Conservation (phyloP, 2,113 vertebrate genomes). For the Albula glossodonta region DNA sequence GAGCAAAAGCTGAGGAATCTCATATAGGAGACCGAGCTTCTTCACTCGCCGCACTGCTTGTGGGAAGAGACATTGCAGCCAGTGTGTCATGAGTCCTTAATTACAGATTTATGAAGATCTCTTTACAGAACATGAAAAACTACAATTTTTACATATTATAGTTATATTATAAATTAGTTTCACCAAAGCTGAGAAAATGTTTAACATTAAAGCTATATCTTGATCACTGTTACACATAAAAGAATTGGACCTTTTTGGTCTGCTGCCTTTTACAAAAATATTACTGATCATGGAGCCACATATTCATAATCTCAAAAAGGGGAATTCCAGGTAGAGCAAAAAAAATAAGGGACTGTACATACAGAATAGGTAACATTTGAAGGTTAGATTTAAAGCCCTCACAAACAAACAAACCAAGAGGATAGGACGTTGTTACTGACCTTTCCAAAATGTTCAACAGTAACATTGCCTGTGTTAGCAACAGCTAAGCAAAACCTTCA, state of each 20-base stretch:
- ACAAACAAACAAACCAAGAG: background rate
- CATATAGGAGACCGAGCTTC: background rate
- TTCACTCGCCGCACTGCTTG: background rate
- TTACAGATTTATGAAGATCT: background rate
- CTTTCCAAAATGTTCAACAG: background rate
- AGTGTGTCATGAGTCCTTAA: background rate
- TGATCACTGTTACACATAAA: background rate
- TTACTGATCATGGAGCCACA: background rate
- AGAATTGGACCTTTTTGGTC: no score
- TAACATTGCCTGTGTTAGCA: background rate
- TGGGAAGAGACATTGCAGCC: background rate
- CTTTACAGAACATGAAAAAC: background rate
- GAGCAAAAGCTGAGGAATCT: background rate
- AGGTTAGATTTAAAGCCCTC: no score
- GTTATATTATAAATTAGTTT: no score
- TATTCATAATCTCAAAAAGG: background rate
- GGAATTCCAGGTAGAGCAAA: background rate
- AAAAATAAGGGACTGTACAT: background rate
- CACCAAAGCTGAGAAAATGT: no score
- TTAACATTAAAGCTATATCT: background rate
- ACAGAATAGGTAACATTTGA: no score
- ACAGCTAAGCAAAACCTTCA: background rate
- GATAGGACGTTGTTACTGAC: background rate
- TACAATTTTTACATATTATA: background rate
- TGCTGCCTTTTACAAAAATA: background rate